Base-by-base conservation (phyloP, 2,113 vertebrate species). In the Microtus richardsoni region DNA sequence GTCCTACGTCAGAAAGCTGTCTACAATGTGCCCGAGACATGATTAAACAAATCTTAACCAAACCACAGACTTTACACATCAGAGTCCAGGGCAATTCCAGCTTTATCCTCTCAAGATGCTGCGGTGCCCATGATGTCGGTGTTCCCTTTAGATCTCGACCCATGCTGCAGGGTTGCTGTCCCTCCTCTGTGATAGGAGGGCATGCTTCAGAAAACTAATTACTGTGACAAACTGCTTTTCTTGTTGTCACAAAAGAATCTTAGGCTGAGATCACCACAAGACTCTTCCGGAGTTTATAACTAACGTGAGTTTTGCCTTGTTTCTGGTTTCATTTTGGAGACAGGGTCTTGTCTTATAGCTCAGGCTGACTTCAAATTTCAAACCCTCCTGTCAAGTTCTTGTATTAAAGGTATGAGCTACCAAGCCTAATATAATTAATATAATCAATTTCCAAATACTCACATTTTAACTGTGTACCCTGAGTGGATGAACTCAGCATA, bases 111-210 rank as follows among this genome's bases (percentile, higher is more conserved):
- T 85, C 75, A 60, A 74, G 60, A 24, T 3, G 21, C 44, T 19
- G n/a, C 36, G 5, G 14, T 5, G 28, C 62, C 44, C 16, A 0
- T 12, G 6, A 14, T 64, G 58, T 33, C 10, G 30, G n/a, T 19
- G n/a, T 39, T 44, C 33, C 21, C 22, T 21, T 30, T 39, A 26
- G 41, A 9, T 21, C 36, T 68, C 3, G 1, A 47, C 3, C 47
- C 12, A 0, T 3, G 2, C 21, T 44, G 12, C 1, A 36, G 1
- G 68, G 41, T 3, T 3, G 7, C 24, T 14, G 19, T 4, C 44
- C 10, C 5, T 49, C 10, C 62, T 68, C 41, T 49, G 41, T 12
- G 0, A 4, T 54, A 21, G 64, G 33, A 5, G 26, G 12, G 10
- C 1, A 44, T 11, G 13, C n/a, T 90, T 92, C 39, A 2, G 28